Evolutionary conservation across 2,113 vertebrate species (phyloP).

Genomic region (Salvelinus sp.): DNA sequence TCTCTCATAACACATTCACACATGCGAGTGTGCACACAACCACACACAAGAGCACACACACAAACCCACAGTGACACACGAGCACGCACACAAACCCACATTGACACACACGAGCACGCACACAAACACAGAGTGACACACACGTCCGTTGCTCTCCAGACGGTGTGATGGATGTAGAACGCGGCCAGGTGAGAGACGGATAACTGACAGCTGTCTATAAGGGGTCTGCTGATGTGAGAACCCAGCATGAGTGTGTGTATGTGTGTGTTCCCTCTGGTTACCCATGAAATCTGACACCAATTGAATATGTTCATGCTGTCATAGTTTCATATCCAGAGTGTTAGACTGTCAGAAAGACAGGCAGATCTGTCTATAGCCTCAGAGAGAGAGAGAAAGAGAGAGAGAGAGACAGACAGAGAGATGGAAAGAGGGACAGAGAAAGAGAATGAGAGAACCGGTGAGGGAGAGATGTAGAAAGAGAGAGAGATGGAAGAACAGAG

Average conservation of each 20-base stretch:
- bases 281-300: constrained; percentile 39
- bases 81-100: too few species aligned
- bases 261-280: background rate
- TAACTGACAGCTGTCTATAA: constrained; percentile 34
- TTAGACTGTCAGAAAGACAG: constrained; percentile 27
- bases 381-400: too few species aligned
- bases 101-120: background rate
- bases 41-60: background rate
- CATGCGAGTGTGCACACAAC: too few species aligned
- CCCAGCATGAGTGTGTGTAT: background rate
- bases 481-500: too few species aligned
- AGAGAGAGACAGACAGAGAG: too few species aligned
- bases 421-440: too few species aligned
- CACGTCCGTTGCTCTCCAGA: constrained; percentile 5
- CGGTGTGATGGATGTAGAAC: background rate
- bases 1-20: too few species aligned
- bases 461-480: too few species aligned
- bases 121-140: constrained; percentile 11
- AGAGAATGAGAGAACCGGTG: too few species aligned
- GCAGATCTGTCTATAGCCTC: background rate
- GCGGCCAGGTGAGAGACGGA: constrained; percentile 26
- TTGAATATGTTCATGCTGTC: constrained; percentile 56
- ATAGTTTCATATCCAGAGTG: constrained; percentile 43
- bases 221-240: too few species aligned
- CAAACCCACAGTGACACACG: too few species aligned